Evolutionary conservation across 2,797 vertebrate genomes (phyloP).

Genomic region (Girardinus metallicus): DNA sequence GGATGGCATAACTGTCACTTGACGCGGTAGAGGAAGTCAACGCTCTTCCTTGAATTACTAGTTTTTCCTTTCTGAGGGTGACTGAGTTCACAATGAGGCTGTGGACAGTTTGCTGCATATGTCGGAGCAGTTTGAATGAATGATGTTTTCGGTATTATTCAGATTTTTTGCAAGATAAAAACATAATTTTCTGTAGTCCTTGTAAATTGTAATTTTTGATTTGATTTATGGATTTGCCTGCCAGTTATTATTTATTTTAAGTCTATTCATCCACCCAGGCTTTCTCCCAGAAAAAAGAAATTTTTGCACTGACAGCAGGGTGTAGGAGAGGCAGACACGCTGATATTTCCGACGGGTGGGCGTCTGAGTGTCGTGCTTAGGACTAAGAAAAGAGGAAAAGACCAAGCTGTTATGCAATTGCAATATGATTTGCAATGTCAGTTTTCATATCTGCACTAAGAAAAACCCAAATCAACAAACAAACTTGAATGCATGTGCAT

Average conservation of each 20-base stretch:
- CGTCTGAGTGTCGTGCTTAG: slow-evolving; percentile 16
- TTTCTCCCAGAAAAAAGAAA: not conserved
- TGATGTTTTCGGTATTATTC: not conserved
- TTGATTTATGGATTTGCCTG: not conserved
- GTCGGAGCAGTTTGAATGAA: not conserved
- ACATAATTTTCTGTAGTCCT: not conserved
- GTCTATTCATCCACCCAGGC: not conserved
- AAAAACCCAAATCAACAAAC: slow-evolving; percentile 48
- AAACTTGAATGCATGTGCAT: slow-evolving; percentile 6
- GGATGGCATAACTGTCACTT: slow-evolving; percentile 28
- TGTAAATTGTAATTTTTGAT: not conserved
- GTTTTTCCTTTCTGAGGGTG: slow-evolving; percentile 43
- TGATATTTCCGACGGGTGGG: slow-evolving; percentile 23
- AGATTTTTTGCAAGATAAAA: not conserved
- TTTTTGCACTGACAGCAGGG: slow-evolving; percentile 45
- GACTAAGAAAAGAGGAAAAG: slow-evolving; percentile 27
- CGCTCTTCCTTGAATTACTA: slow-evolving; percentile 22
- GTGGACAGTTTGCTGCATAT: not conserved
- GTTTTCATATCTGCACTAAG: slow-evolving; percentile 60
- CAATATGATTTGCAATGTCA: slow-evolving; percentile 59
- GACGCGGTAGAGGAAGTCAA: slow-evolving; percentile 21
- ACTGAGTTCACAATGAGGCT: not conserved
- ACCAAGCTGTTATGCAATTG: slow-evolving; percentile 52
- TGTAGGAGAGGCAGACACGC: slow-evolving; percentile 33
- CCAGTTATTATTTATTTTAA: not conserved